A percentile compares a stretch with the other conserved stretches of the same genome.
Conservation (phyloP, 2,113 vertebrate species). For the Chauna torquata region DNA sequence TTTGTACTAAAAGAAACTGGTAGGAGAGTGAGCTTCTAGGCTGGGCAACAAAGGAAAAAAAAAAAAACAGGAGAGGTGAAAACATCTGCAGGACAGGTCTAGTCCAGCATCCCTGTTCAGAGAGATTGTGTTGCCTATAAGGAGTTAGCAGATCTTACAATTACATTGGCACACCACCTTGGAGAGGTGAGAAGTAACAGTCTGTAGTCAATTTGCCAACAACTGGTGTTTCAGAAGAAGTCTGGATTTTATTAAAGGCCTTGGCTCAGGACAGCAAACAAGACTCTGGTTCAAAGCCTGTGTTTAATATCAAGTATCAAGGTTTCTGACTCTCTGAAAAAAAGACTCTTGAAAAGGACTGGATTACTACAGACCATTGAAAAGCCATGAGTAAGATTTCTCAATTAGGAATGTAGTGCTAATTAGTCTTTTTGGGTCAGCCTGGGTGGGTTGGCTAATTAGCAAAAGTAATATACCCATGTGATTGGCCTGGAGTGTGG, state of each 20-base stretch:
- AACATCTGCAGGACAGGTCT: conserved; percentile 25
- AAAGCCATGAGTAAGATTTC: conserved; percentile 56
- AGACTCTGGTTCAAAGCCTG: conserved; percentile 47
- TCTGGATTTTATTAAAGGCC: conserved; percentile 39
- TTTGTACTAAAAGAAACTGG: neutral
- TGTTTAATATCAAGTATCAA: conserved; percentile 23
- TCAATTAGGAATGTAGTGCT: conserved; percentile 40
- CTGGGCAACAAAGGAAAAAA: neutral
- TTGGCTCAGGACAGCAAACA: conserved; percentile 50
- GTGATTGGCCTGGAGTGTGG: conserved; percentile 69
- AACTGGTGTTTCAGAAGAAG: neutral
- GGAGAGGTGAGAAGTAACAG: conserved; percentile 27
- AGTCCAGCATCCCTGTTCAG: neutral
- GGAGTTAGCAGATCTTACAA: neutral
- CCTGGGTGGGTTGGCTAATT: conserved; percentile 63
- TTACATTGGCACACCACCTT: neutral
- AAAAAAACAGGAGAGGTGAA: neutral
- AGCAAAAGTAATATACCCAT: conserved; percentile 44
- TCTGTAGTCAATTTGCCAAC: conserved; percentile 27
- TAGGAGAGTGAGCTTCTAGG: neutral
- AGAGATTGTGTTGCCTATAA: neutral
- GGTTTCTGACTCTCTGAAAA: conserved; percentile 45
- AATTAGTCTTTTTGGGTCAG: conserved; percentile 63
- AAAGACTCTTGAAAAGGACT: neutral
- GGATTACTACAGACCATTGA: conserved; percentile 26